Percentiles rank a stretch among this genome's conserved stretches.
These are phyloP conservation scores for Astreopora myriophthalma DNA, from an alignment of 64 coral and sea anemone species.

Conservation along the genomic window DNA sequence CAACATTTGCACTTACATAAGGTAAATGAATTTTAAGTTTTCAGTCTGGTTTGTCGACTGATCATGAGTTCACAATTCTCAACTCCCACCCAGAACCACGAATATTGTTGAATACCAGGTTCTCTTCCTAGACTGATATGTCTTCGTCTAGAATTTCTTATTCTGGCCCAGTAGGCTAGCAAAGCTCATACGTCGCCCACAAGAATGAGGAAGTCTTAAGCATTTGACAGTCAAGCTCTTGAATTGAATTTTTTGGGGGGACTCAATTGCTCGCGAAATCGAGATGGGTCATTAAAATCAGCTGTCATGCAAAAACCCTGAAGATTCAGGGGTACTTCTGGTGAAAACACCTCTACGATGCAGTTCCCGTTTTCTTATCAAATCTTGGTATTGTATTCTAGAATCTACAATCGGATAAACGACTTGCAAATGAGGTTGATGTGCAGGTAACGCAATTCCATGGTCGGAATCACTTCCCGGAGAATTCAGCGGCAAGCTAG, in stretches of 20 bases:
- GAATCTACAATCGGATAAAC: conserved; percentile 82
- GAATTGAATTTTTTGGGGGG: background rate
- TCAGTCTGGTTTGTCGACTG: background rate
- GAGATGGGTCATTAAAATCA: conserved; percentile 16
- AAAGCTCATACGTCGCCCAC: background rate
- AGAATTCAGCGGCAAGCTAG: conserved; percentile 14
- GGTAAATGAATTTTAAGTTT: background rate
- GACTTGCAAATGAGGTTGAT: conserved; percentile 74
- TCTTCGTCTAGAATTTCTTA: background rate
- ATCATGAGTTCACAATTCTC: background rate
- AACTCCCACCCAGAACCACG: background rate
- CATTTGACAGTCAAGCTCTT: conserved; percentile 4
- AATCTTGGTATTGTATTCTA: conserved; percentile 60
- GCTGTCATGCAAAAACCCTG: conserved; percentile 50
- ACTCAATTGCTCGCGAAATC: background rate
- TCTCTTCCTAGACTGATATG: background rate
- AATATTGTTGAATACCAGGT: background rate
- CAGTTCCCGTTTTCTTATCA: conserved; percentile 81
- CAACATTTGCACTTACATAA: background rate
- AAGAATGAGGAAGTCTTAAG: conserved; percentile 52
- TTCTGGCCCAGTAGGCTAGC: background rate
- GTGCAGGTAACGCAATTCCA: conserved; percentile 15
- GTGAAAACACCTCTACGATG: conserved; percentile 81
- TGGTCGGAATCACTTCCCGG: conserved; percentile 6
- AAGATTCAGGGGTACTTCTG: conserved; percentile 71